phyloP scores from a whole-genome alignment of 2,113 vertebrate genomes.

The Paraplagusia blochii region DNA sequence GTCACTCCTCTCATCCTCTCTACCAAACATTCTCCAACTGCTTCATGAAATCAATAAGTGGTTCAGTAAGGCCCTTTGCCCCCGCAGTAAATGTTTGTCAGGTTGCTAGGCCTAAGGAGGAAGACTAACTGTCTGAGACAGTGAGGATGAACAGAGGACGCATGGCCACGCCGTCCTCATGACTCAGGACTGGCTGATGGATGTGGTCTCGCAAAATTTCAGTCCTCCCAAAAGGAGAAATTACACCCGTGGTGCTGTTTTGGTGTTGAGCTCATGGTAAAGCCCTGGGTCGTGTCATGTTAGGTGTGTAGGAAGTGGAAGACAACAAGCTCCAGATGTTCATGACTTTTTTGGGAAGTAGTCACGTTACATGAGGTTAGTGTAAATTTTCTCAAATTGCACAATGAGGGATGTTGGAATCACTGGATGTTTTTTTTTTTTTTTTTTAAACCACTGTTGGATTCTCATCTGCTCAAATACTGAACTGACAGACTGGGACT shows the following conservation, averaged over 20 bases:
- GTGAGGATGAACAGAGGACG: constrained; percentile 12
- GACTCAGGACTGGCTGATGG: neutral
- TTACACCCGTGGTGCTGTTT: neutral
- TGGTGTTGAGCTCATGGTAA: neutral
- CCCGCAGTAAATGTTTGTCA: constrained; percentile 60
- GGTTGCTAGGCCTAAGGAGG: constrained; percentile 58
- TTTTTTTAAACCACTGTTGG: neutral
- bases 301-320: constrained; percentile 4
- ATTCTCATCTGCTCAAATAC: too few species aligned
- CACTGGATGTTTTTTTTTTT: neutral
- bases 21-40: constrained; percentile 65
- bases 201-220: constrained; percentile 12
- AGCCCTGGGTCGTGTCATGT: constrained; percentile 8
- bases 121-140: constrained; percentile 45
- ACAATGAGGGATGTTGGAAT: constrained; percentile 6
- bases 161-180: neutral
- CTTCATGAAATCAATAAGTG: constrained; percentile 55
- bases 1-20: constrained; percentile 47
- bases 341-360: constrained; percentile 25
- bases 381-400: constrained; percentile 36
- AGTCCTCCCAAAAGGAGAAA: constrained; percentile 13
- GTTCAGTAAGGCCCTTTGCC: constrained; percentile 8
- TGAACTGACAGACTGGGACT: neutral
- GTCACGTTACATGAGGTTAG: constrained; percentile 1
- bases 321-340: constrained; percentile 33